phyloP scores from a whole-genome alignment of 2,888 invertebrate species.

The Sipha maydis region DNA sequence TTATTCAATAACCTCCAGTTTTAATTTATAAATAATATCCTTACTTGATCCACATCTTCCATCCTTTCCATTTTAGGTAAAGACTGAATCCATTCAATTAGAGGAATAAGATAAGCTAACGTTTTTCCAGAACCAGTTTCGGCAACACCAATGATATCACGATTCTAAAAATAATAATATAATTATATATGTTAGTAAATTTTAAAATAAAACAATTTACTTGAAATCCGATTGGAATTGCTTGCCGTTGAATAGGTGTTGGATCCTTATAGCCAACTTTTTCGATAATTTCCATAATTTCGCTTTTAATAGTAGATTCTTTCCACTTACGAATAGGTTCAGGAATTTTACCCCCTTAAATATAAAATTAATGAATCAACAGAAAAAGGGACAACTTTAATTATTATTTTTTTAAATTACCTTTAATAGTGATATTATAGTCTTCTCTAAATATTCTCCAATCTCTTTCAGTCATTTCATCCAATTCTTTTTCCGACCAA shows the following conservation, averaged over 20 bases:
- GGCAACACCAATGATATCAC: constrained; percentile 98
- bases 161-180: constrained; percentile 74
- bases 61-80: constrained; percentile 93
- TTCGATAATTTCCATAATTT: constrained; percentile 92
- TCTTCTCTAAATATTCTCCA: constrained; percentile 99
- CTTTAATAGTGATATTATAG: constrained; percentile 98
- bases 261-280: constrained; percentile 97
- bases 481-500: constrained; percentile 94
- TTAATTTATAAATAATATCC: constrained; percentile 11
- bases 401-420: constrained; percentile 65
- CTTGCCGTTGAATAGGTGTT: constrained; percentile 98
- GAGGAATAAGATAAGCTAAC: constrained; percentile 95
- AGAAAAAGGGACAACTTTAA: not conserved
- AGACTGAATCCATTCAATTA: constrained; percentile 97
- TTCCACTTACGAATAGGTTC: constrained; percentile 96
- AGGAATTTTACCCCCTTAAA: constrained; percentile 87
- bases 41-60: constrained; percentile 83
- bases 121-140: constrained; percentile 99
- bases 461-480: constrained; percentile 98
- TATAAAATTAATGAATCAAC: constrained; percentile 63
- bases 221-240: constrained; percentile 91
- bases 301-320: constrained; percentile 89
- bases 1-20: not conserved
- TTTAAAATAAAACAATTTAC: constrained; percentile 63
- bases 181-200: constrained; percentile 20